These are phyloP conservation scores for Choristoneura fumiferana DNA, from an alignment of 1,140 invertebrate species.

Conservation along the genomic window DNA sequence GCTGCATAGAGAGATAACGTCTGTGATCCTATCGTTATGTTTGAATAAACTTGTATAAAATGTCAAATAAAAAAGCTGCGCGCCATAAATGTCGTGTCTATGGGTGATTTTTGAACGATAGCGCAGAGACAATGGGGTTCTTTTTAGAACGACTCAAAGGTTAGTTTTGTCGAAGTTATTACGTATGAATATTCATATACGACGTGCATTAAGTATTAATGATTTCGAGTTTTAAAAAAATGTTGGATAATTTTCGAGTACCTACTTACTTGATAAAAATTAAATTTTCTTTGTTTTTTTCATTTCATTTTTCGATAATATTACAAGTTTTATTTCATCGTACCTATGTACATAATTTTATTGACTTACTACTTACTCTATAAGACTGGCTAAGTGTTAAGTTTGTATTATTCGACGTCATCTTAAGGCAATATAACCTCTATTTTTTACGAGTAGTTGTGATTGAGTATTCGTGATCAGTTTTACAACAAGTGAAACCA, in stretches of 20 bases:
- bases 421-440: no score
- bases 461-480: constrained; percentile 7
- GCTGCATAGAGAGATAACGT: constrained; percentile 78
- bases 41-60: constrained; percentile 79
- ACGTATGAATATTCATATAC: not conserved
- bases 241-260: no score
- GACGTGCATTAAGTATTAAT: not conserved
- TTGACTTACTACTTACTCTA: no score
- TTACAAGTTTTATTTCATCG: no score
- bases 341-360: no score
- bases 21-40: constrained; percentile 72
- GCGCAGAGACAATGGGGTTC: constrained; percentile 13
- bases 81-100: constrained; percentile 67
- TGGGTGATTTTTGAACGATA: constrained; percentile 47
- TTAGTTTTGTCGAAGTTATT: no score
- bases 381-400: no score
- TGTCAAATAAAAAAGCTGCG: constrained; percentile 75
- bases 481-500: not conserved
- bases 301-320: no score
- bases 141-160: constrained; percentile 6
- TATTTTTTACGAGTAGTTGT: not conserved
- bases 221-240: not conserved
- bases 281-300: no score
- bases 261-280: no score
- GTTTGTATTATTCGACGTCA: no score